These are phyloP conservation scores for Forbesichthys papilliferus DNA, from an alignment of 2,113 vertebrate species.

Conservation along the genomic window DNA sequence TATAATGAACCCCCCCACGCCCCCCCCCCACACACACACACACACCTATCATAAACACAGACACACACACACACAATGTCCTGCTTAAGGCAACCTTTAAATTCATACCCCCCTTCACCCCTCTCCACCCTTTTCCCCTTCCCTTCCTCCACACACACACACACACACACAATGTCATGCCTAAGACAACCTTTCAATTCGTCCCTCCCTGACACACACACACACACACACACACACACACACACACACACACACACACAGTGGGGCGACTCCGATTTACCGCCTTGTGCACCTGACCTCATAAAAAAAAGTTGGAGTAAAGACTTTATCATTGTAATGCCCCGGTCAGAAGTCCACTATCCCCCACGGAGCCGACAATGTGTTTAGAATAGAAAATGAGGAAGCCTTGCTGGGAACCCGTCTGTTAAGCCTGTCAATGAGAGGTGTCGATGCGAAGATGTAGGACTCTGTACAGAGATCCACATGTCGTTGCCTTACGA, in stretches of 20 bases:
- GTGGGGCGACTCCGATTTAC: conserved; percentile 33
- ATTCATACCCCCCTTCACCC: too few relatives aligned
- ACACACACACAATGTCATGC: conserved; percentile 14
- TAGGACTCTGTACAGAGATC: conserved; percentile 12
- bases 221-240: too few relatives aligned
- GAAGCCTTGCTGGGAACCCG: conserved; percentile 9
- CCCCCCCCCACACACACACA: background rate
- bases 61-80: background rate
- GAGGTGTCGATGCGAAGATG: conserved; percentile 7
- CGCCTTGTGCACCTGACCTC: conserved; percentile 45
- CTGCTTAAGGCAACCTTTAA: conserved; percentile 35
- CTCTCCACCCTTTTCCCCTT: fast-evolving
- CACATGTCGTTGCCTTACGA: conserved; percentile 3
- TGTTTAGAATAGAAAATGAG: conserved; percentile 45
- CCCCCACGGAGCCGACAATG: conserved; percentile 27
- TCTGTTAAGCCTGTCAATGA: conserved; percentile 18
- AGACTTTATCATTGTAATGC: conserved; percentile 54
- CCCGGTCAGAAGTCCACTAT: conserved; percentile 31
- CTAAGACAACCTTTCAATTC: conserved; percentile 31
- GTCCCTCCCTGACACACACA: conserved; percentile 10
- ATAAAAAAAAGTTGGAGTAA: conserved; percentile 47
- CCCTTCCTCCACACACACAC: too few relatives aligned
- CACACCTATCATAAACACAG: background rate
- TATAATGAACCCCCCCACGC: too few relatives aligned
- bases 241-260: conserved; percentile 23